Conservation (phyloP, 2,797 vertebrate genomes). For the Allobates femoralis region DNA sequence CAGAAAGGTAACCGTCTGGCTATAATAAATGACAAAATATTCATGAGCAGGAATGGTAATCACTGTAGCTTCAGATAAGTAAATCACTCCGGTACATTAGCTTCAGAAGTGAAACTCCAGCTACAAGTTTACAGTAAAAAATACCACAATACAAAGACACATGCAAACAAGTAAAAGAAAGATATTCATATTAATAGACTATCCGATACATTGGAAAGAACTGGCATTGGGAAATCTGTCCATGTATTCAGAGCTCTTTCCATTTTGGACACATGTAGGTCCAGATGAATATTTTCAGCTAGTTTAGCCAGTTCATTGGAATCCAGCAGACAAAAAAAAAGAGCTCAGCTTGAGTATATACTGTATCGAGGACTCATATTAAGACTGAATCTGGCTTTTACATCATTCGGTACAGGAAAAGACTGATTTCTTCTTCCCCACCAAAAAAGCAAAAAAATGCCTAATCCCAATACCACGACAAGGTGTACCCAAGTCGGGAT, state of each 20-base stretch:
- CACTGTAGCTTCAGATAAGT: conserved; percentile 5
- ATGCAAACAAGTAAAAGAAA: neutral
- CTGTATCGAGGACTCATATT: no score
- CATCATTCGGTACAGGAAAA: no score
- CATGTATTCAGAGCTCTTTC: neutral
- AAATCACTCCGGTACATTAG: neutral
- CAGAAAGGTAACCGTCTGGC: conserved; percentile 12
- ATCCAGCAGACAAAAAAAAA: no score
- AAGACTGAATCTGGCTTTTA: no score
- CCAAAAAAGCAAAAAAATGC: no score
- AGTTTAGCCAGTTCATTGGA: no score
- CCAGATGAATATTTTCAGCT: no score
- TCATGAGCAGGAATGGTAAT: conserved; percentile 26
- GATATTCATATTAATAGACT: neutral
- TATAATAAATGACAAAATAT: neutral
- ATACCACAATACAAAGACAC: neutral
- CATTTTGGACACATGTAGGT: no score
- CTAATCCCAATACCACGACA: no score
- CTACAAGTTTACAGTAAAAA: neutral
- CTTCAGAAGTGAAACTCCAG: neutral
- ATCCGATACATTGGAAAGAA: neutral
- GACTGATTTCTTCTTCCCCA: no score
- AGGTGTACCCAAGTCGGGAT: no score
- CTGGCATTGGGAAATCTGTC: neutral
- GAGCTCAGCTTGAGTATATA: no score